Conservation (phyloP, 2,888 invertebrate genomes). For the Pogonocherus hispidulus region DNA sequence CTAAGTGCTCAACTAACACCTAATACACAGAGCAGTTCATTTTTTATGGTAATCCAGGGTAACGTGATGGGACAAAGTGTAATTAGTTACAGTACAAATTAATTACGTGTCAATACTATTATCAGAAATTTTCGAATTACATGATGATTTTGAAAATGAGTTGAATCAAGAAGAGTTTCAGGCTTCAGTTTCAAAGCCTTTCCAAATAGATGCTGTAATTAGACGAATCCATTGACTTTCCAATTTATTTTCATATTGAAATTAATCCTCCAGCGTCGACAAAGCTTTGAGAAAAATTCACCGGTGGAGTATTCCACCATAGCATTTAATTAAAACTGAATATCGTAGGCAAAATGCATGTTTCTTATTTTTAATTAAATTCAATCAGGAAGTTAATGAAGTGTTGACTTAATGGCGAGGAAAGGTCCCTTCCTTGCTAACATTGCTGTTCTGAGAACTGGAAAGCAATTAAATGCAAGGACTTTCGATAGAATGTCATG, state of each 20-base stretch:
- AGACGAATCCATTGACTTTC: conserved; percentile 11
- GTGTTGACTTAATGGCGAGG: conserved; percentile 11
- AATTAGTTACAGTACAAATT: no score
- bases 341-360: conserved; percentile 20
- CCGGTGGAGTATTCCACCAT: conserved; percentile 2
- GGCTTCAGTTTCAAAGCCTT: background rate
- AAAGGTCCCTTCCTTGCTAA: background rate
- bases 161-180: no score
- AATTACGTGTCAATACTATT: no score
- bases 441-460: background rate
- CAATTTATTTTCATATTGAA: conserved; percentile 27
- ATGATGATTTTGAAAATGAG: no score
- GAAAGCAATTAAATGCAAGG: background rate
- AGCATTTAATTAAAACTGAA: conserved; percentile 29
- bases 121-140: no score
- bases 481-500: no score
- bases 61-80: no score
- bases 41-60: no score
- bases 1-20: no score
- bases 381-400: conserved; percentile 30
- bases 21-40: no score
- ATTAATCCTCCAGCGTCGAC: conserved; percentile 13
- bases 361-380: conserved; percentile 21
- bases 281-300: conserved; percentile 7
- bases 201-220: conserved; percentile 7